These are phyloP conservation scores for Fragum whitleyi DNA, from an alignment of 2,888 invertebrate species.

Conservation along the genomic window DNA sequence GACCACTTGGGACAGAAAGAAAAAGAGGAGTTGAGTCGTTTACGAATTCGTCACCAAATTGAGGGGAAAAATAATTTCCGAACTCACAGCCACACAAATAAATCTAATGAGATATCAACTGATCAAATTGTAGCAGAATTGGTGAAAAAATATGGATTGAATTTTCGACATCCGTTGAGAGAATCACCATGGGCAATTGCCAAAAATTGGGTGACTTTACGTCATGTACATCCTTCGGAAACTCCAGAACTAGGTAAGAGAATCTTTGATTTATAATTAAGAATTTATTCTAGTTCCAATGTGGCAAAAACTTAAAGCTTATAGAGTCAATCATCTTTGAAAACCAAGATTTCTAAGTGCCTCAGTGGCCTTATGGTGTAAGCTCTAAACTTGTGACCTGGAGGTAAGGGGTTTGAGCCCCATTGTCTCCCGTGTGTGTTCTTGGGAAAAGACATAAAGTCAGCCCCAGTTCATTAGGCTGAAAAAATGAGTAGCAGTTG, in stretches of 20 bases:
- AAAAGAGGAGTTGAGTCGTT: conserved; percentile 22
- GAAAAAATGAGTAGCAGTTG: too few relatives aligned
- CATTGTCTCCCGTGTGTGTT: too few relatives aligned
- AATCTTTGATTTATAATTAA: not conserved
- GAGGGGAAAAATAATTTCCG: conserved; percentile 35
- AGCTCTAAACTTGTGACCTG: too few relatives aligned
- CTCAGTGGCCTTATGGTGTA: too few relatives aligned
- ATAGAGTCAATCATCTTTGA: too few relatives aligned
- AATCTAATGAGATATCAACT: conserved; percentile 21
- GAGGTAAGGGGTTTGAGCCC: too few relatives aligned
- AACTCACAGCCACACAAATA: conserved; percentile 28
- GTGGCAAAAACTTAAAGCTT: too few relatives aligned
- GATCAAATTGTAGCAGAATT: conserved; percentile 61
- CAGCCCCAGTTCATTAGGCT: too few relatives aligned
- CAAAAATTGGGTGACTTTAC: conserved; percentile 79
- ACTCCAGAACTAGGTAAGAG: conserved; percentile 77
- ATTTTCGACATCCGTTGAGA: conserved; percentile 57
- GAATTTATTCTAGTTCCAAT: too few relatives aligned
- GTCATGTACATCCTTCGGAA: conserved; percentile 79
- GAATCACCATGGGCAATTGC: conserved; percentile 81
- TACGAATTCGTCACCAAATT: conserved; percentile 26
- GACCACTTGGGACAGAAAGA: conserved; percentile 38
- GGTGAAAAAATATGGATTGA: conserved; percentile 66
- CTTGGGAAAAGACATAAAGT: too few relatives aligned
- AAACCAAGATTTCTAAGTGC: too few relatives aligned